Evolutionary conservation across 2,113 vertebrate species (phyloP).

Genomic region (Scomber scombrus): DNA sequence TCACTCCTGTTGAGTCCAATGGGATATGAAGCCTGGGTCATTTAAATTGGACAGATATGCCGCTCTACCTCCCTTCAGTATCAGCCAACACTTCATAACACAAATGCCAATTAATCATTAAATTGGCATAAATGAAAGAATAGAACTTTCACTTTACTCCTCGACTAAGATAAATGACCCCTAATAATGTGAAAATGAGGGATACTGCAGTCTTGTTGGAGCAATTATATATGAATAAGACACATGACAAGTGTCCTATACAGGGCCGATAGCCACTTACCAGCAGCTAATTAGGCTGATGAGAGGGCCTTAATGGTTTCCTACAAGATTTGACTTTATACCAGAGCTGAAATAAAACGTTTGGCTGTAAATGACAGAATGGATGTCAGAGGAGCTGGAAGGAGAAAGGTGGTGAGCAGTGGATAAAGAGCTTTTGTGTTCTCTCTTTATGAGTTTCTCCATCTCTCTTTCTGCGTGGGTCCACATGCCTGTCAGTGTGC

Average conservation of each 20-base stretch:
- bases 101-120: slow-evolving; percentile 54
- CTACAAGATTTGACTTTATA: slow-evolving; percentile 53
- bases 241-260: slow-evolving; percentile 65
- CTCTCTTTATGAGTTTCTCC: slow-evolving; percentile 1
- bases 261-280: slow-evolving; percentile 62
- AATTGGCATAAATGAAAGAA: slow-evolving; percentile 59
- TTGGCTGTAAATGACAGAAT: slow-evolving; percentile 37
- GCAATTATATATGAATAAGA: slow-evolving; percentile 74
- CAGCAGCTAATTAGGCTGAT: slow-evolving; percentile 71
- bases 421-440: neutral
- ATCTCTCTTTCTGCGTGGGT: neutral
- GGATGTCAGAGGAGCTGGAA: slow-evolving; percentile 32
- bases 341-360: slow-evolving; percentile 35
- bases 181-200: slow-evolving; percentile 74
- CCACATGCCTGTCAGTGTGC: neutral
- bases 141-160: slow-evolving; percentile 53
- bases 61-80: slow-evolving; percentile 14
- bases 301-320: slow-evolving; percentile 67
- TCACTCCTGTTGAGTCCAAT: slow-evolving; percentile 8
- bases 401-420: slow-evolving; percentile 16
- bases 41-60: slow-evolving; percentile 36
- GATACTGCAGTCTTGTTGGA: slow-evolving; percentile 51
- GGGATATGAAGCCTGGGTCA: slow-evolving; percentile 33
- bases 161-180: slow-evolving; percentile 56
- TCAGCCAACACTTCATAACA: slow-evolving; percentile 43